Percentiles rank a stretch among this genome's conserved stretches.
Conservation (phyloP, 2,113 vertebrate species). For the Steatornis caripensis region DNA sequence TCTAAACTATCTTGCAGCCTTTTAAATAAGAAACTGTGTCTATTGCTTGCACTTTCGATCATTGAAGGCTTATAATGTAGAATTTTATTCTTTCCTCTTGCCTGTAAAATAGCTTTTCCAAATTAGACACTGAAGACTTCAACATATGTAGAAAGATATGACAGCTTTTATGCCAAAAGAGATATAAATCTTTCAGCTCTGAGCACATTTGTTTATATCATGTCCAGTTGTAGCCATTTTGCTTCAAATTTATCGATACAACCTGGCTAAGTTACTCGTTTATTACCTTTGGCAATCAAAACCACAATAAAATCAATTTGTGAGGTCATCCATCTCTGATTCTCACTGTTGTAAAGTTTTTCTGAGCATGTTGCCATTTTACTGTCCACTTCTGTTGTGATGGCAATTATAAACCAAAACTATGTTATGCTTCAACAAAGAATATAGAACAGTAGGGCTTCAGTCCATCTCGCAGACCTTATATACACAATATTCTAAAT, state of each 20-base stretch:
- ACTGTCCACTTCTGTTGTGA: background rate
- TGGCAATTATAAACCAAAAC: background rate
- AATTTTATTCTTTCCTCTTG: background rate
- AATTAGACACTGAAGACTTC: background rate
- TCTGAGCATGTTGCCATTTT: background rate
- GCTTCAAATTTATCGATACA: background rate
- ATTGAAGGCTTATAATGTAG: background rate
- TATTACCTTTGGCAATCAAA: constrained; percentile 21
- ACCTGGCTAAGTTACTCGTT: background rate
- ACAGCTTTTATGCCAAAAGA: background rate
- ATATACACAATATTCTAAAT: background rate
- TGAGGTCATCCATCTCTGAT: background rate
- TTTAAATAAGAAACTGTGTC: background rate
- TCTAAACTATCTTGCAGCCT: background rate
- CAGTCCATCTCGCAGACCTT: background rate
- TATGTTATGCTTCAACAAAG: background rate
- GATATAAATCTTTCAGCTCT: background rate
- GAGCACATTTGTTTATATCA: background rate
- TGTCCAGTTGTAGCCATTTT: background rate
- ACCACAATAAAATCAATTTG: constrained; percentile 9
- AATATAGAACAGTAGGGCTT: background rate
- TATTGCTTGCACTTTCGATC: background rate
- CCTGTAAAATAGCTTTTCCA: background rate
- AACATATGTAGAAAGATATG: background rate
- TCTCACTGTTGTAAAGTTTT: background rate